Percentiles rank a stretch among this genome's conserved stretches.
phyloP scores from a whole-genome alignment of 2,113 vertebrate genomes.

The Coryphaenoides rupestris region DNA sequence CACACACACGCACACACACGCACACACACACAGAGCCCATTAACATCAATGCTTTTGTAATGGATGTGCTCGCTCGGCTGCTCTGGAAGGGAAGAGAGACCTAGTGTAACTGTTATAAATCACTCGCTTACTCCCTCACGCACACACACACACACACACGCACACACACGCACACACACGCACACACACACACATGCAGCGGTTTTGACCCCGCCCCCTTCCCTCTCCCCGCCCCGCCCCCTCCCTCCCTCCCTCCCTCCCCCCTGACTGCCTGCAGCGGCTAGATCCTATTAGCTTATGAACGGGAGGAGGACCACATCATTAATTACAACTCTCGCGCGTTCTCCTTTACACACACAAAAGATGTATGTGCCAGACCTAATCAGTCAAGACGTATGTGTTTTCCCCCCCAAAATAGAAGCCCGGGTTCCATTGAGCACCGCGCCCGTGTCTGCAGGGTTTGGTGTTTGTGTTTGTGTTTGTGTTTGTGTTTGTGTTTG shows the following conservation, averaged over 20 bases:
- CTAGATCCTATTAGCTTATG: slow-evolving; percentile 74
- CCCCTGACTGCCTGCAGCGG: slow-evolving; percentile 57
- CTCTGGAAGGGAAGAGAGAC: slow-evolving; percentile 67
- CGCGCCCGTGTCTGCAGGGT: neutral
- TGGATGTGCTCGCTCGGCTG: slow-evolving; percentile 73
- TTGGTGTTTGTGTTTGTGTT: slow-evolving; percentile 1
- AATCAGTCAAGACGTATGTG: slow-evolving; percentile 31
- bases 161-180: neutral
- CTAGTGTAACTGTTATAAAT: slow-evolving; percentile 73
- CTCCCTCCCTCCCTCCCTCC: slow-evolving; percentile 23
- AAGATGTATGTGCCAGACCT: slow-evolving; percentile 48
- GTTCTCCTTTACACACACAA: slow-evolving; percentile 32
- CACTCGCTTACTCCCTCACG: slow-evolving; percentile 64
- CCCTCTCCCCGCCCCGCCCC: slow-evolving; percentile 26
- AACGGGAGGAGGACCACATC: slow-evolving; percentile 72
- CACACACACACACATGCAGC: slow-evolving; percentile 20
- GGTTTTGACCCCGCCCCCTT: slow-evolving; percentile 19
- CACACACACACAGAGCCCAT: too few relatives aligned
- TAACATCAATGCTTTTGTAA: slow-evolving; percentile 73
- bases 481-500: slow-evolving; percentile 22
- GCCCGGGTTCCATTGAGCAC: too few relatives aligned
- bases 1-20: too few relatives aligned
- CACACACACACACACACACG: slow-evolving; percentile 1
- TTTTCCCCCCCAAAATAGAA: neutral
- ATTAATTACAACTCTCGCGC: slow-evolving; percentile 75